Percentiles rank a stretch among this genome's conserved stretches.
These are phyloP conservation scores for Nannoperca australis DNA, from an alignment of 2,797 vertebrate genomes.

Conservation along the genomic window DNA sequence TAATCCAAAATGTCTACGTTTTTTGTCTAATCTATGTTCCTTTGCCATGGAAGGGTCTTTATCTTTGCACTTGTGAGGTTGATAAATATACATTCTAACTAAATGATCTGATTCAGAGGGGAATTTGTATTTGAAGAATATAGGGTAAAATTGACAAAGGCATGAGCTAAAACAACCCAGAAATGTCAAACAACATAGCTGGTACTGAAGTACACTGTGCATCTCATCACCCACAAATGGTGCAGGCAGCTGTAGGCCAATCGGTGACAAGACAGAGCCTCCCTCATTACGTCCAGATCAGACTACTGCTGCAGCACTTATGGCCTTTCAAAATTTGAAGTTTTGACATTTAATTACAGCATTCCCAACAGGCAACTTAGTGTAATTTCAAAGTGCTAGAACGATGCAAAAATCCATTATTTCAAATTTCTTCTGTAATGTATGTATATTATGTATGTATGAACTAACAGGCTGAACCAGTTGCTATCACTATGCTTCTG, in stretches of 20 bases:
- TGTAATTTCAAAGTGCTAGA: conserved; percentile 36
- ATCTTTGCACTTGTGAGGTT: background rate
- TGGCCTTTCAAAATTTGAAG: conserved; percentile 53
- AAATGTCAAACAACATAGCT: background rate
- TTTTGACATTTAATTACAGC: conserved; percentile 62
- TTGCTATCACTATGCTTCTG: background rate
- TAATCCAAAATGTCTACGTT: background rate
- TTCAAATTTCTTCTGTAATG: conserved; percentile 18
- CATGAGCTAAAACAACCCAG: background rate
- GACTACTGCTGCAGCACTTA: conserved; percentile 41
- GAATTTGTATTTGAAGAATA: background rate
- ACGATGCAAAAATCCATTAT: conserved; percentile 15
- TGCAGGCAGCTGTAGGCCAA: conserved; percentile 29
- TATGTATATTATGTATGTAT: too few species aligned
- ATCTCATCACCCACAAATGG: conserved; percentile 24
- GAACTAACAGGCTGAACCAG: conserved; percentile 1
- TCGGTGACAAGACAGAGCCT: conserved; percentile 27
- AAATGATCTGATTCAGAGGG: background rate
- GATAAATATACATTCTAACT: background rate
- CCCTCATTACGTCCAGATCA: conserved; percentile 47
- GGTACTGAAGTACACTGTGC: background rate
- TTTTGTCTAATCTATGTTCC: background rate
- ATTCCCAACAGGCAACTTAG: conserved; percentile 42
- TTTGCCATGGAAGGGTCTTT: background rate
- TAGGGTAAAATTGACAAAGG: background rate